Base-by-base conservation (phyloP, 1,140 invertebrate genomes). In the Lepidurus apus region DNA sequence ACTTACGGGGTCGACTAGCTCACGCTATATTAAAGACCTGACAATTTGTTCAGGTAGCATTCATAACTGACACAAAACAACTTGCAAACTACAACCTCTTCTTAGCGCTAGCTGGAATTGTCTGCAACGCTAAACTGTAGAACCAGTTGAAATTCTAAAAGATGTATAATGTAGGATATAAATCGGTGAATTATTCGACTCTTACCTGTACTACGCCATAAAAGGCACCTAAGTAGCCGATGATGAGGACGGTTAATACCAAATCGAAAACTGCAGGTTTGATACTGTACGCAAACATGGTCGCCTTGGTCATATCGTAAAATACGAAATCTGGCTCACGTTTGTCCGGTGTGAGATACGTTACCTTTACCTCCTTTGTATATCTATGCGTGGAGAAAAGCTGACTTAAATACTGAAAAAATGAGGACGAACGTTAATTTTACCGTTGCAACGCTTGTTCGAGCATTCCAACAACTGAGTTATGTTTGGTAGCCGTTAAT, bases 241-340 rank as follows among this genome's bases (percentile, higher is more conserved):
- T 87, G 83, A 98, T 98, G 43, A 90, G 89, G 79, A 95, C 83
- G 9, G 95, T 97, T 3, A 98, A 88, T 81, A 98, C 92, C 53
- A 99, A 90, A 89, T 99, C 97, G 87, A 99, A 99, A 74, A 98
- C 91, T 42, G 97, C 96, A 81, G 97, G 97, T 84, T 98, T 99
- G 7, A 98, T 96, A 86, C 94, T 95, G 85, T 97, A 98, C 74
- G 96, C 91, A 85, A 93, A 93, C 81, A 98, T 89, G 45, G 86
- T 88, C 7, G 93, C 91, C 82, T 89, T 89, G 1, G 93, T 91
- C 75, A 91, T 89, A 82, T 93, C 91, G 85, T 97, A 98, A 82
- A 98, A 94, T 79, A 93, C 89, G 87, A 96, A 96, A 84, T 98
- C 96, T 1, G 96, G 95, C 85, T 98, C 96, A 74, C 95, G 87